phyloP scores from a whole-genome alignment of 2,888 invertebrate species.

The Heliconius cydno region DNA sequence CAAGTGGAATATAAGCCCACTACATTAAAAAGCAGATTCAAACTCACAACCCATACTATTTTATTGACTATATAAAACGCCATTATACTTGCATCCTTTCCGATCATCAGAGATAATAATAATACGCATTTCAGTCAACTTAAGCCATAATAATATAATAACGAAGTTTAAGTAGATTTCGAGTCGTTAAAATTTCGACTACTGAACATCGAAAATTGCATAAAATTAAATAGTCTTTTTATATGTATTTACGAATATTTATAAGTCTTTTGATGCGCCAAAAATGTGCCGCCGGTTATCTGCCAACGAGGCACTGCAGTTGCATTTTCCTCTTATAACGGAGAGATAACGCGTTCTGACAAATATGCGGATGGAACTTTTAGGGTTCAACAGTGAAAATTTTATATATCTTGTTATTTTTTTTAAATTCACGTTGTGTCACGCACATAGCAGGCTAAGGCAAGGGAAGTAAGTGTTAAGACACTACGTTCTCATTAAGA shows the following conservation, averaged over 20 bases:
- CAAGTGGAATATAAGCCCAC: too few relatives aligned
- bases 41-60: background rate
- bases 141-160: constrained; percentile 6
- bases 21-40: background rate
- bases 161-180: constrained; percentile 10
- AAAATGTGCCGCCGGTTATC: constrained; percentile 40
- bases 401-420: background rate
- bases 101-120: background rate
- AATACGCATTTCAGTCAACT: constrained; percentile 18
- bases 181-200: constrained; percentile 16
- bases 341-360: constrained; percentile 45
- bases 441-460: too few relatives aligned
- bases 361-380: constrained; percentile 43
- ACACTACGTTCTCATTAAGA: too few relatives aligned
- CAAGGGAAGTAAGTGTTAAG: too few relatives aligned
- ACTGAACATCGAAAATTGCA: constrained; percentile 1
- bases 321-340: constrained; percentile 42
- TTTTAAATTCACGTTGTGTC: background rate
- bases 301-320: constrained; percentile 39
- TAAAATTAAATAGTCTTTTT: constrained; percentile 38
- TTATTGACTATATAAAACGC: background rate
- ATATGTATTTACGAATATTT: constrained; percentile 29
- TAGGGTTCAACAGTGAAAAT: constrained; percentile 27
- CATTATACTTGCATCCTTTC: background rate
- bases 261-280: constrained; percentile 39